phyloP scores from a whole-genome alignment of 2,113 vertebrate genomes.

The Trogon melanurus region DNA sequence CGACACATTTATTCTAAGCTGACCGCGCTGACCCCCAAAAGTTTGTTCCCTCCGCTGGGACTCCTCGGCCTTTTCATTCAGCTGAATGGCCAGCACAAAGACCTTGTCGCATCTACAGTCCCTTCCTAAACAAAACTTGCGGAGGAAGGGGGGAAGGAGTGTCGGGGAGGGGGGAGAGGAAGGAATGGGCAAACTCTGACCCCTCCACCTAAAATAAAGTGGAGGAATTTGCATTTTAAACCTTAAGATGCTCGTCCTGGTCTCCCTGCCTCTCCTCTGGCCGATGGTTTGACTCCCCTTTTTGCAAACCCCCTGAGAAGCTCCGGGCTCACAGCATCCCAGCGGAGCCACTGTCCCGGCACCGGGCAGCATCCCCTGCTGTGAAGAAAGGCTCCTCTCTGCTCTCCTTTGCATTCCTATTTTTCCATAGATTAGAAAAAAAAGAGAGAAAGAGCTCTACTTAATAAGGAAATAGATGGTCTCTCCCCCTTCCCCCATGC shows the following conservation, averaged over 20 bases:
- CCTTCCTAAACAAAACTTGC: constrained; percentile 62
- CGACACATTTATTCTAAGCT: constrained; percentile 90
- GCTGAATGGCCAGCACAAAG: constrained; percentile 90
- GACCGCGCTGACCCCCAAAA: constrained; percentile 94
- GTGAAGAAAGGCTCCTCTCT: constrained; percentile 58
- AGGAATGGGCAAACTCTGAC: constrained; percentile 79
- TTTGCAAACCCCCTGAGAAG: constrained; percentile 71
- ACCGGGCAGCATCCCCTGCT: constrained; percentile 66
- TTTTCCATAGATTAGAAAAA: constrained; percentile 52
- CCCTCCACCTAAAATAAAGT: constrained; percentile 74
- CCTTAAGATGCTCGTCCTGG: constrained; percentile 29
- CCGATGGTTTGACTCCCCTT: constrained; percentile 1
- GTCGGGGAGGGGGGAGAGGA: constrained; percentile 1
- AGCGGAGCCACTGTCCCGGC: constrained; percentile 27
- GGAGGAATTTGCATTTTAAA: constrained; percentile 82
- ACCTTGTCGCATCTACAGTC: constrained; percentile 74
- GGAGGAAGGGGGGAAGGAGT: constrained; percentile 27
- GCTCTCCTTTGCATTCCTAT: constrained; percentile 42
- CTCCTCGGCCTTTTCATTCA: constrained; percentile 85
- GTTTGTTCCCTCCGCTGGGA: constrained; percentile 89
- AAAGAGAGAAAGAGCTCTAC: background rate
- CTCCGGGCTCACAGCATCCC: constrained; percentile 1
- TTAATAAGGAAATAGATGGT: constrained; percentile 29
- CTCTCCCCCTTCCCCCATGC: background rate
- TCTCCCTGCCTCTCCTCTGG: constrained; percentile 7